phyloP scores from a whole-genome alignment of 2,113 vertebrate genomes.

The Microcebus tavaratra region DNA sequence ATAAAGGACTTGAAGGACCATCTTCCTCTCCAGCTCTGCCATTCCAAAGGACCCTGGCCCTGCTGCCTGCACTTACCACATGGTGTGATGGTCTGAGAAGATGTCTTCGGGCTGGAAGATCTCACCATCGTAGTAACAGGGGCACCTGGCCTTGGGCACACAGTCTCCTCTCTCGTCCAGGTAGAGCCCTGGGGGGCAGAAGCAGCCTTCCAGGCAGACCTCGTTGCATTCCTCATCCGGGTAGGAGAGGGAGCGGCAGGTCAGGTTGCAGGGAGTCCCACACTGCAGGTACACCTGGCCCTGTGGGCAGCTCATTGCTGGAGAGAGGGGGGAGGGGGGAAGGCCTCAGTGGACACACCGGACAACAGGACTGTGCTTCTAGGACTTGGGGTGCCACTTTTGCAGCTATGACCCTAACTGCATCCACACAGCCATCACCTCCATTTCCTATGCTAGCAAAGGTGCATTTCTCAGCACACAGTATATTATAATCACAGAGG shows the following conservation, averaged over 20 bases:
- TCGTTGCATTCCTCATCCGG: slow-evolving; percentile 86
- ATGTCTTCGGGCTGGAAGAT: slow-evolving; percentile 94
- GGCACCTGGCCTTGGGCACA: slow-evolving; percentile 89
- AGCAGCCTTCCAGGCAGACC: slow-evolving; percentile 94
- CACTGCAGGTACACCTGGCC: slow-evolving; percentile 91
- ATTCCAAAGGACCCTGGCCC: fast-evolving
- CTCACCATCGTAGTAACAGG: slow-evolving; percentile 94
- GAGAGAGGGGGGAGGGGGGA: neutral
- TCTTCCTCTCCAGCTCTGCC: neutral
- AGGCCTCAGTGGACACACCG: neutral
- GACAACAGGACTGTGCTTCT: neutral
- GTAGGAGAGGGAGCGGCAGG: slow-evolving; percentile 91
- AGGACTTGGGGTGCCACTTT: neutral
- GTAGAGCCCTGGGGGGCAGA: slow-evolving; percentile 91
- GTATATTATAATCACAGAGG: neutral
- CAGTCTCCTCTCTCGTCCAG: slow-evolving; percentile 90
- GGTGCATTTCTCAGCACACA: neutral
- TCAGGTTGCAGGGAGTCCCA: slow-evolving; percentile 90
- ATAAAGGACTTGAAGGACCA: no score
- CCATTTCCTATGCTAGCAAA: neutral
- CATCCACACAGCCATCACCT: neutral
- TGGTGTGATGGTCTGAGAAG: slow-evolving; percentile 91
- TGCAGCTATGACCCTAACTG: neutral
- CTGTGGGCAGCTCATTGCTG: slow-evolving; percentile 90
- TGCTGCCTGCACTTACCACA: slow-evolving; percentile 88